These are phyloP conservation scores for Centropus unirufus DNA, from an alignment of 2,113 vertebrate genomes.

Conservation along the genomic window DNA sequence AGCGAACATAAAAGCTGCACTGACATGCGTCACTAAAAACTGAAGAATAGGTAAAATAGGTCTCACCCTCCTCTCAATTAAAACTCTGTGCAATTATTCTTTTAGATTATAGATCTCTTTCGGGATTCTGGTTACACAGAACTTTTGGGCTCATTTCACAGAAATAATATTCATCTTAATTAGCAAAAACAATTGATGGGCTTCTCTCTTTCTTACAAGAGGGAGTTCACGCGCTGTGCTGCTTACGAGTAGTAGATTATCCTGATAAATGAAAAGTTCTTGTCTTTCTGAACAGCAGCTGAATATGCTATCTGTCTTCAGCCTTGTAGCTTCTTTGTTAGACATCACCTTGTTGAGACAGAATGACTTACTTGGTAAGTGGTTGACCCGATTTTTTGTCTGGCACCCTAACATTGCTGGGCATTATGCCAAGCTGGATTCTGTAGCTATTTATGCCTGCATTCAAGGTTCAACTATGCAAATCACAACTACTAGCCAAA, in stretches of 20 bases:
- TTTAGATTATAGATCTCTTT: slow-evolving; percentile 86
- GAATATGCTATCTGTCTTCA: slow-evolving; percentile 61
- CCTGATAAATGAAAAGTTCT: slow-evolving; percentile 79
- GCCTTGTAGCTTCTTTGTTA: slow-evolving; percentile 65
- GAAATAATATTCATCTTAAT: slow-evolving; percentile 88
- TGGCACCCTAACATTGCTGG: slow-evolving; percentile 67
- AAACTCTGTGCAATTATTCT: slow-evolving; percentile 87
- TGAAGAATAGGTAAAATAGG: slow-evolving; percentile 73
- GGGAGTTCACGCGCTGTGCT: slow-evolving; percentile 75
- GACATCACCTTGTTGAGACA: slow-evolving; percentile 66
- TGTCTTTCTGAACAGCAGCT: slow-evolving; percentile 75
- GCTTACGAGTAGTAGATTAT: slow-evolving; percentile 79
- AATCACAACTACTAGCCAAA: slow-evolving; percentile 69
- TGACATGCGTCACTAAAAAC: slow-evolving; percentile 61
- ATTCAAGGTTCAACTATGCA: slow-evolving; percentile 67
- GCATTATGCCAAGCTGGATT: slow-evolving; percentile 57
- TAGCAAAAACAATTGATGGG: slow-evolving; percentile 86
- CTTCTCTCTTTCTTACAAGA: slow-evolving; percentile 75
- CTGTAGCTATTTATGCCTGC: slow-evolving; percentile 66
- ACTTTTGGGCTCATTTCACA: slow-evolving; percentile 84
- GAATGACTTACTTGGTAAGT: slow-evolving; percentile 53
- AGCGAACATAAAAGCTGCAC: background rate
- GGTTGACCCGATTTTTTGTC: slow-evolving; percentile 61
- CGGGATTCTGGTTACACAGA: slow-evolving; percentile 83
- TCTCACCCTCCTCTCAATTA: slow-evolving; percentile 84